Evolutionary conservation across 1,140 invertebrate genomes (phyloP).

Genomic region (Holotrichia oblita): DNA sequence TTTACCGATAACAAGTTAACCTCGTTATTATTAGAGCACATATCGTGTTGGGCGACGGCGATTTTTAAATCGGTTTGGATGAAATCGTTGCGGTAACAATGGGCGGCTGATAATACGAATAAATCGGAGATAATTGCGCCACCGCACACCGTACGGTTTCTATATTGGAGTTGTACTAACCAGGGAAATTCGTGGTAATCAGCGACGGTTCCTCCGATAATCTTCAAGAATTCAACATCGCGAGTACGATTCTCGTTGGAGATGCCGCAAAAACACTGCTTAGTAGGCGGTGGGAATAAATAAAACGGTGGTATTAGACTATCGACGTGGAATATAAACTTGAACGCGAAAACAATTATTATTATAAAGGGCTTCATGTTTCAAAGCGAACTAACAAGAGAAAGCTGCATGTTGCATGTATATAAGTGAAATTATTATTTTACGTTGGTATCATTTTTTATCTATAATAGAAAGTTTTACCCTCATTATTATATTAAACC

Average conservation of each 20-base stretch:
- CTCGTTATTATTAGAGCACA: conserved; percentile 23
- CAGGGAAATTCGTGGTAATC: conserved; percentile 35
- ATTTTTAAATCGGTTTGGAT: neutral
- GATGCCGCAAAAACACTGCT: conserved; percentile 17
- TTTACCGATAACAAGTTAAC: neutral
- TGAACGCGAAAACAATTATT: too few species aligned
- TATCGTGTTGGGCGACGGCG: conserved; percentile 22
- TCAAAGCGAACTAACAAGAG: too few species aligned
- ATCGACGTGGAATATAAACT: neutral
- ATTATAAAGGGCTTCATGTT: too few species aligned
- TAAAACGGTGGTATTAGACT: neutral
- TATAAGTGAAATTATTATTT: too few species aligned
- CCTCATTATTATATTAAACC: too few species aligned
- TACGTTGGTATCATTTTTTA: too few species aligned
- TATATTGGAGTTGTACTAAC: conserved; percentile 5
- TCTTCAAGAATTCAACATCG: neutral
- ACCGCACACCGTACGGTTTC: conserved; percentile 2
- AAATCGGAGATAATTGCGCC: conserved; percentile 31
- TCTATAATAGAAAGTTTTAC: too few species aligned
- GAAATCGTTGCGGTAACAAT: conserved; percentile 31
- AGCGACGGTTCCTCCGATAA: conserved; percentile 1
- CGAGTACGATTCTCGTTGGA: neutral
- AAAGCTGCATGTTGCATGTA: too few species aligned
- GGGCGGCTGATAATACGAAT: conserved; percentile 24
- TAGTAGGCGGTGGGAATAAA: neutral